These are phyloP conservation scores for Petrolisthes cinctipes DNA, from an alignment of 2,888 invertebrate species.

Conservation along the genomic window DNA sequence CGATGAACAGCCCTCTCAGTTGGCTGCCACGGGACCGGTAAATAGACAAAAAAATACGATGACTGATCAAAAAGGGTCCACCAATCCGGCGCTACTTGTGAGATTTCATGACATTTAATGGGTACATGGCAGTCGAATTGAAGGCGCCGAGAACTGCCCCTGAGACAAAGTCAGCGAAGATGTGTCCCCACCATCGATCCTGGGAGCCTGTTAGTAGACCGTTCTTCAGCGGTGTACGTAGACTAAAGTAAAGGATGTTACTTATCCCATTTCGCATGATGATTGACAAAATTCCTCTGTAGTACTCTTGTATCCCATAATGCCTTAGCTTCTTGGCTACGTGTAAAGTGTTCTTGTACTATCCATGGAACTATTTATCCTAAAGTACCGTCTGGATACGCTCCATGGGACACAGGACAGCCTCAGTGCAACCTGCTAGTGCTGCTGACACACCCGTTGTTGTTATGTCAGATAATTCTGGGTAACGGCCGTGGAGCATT, in stretches of 20 bases:
- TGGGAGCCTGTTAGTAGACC: conserved; percentile 68
- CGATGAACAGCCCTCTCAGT: conserved; percentile 87
- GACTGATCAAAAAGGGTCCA: conserved; percentile 78
- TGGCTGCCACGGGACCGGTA: conserved; percentile 84
- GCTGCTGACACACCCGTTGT: conserved; percentile 72
- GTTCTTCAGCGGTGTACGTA: conserved; percentile 83
- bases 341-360: conserved; percentile 80
- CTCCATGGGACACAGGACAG: conserved; percentile 93
- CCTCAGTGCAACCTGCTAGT: conserved; percentile 84
- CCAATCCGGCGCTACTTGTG: conserved; percentile 91
- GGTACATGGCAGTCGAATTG: conserved; percentile 94
- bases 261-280: conserved; percentile 92
- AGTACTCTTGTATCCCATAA: conserved; percentile 89
- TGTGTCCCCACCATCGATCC: conserved; percentile 45
- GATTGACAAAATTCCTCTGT: conserved; percentile 90
- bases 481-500: conserved; percentile 64
- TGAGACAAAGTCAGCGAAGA: conserved; percentile 70
- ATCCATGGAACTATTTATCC: conserved; percentile 71
- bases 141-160: conserved; percentile 94
- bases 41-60: conserved; percentile 78
- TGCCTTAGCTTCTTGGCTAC: conserved; percentile 78
- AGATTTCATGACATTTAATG: conserved; percentile 95
- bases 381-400: conserved; percentile 94
- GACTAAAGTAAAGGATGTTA: conserved; percentile 93
- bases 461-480: conserved; percentile 66